These are phyloP conservation scores for Fistularia commersonii DNA, from an alignment of 2,797 vertebrate species.

Conservation along the genomic window DNA sequence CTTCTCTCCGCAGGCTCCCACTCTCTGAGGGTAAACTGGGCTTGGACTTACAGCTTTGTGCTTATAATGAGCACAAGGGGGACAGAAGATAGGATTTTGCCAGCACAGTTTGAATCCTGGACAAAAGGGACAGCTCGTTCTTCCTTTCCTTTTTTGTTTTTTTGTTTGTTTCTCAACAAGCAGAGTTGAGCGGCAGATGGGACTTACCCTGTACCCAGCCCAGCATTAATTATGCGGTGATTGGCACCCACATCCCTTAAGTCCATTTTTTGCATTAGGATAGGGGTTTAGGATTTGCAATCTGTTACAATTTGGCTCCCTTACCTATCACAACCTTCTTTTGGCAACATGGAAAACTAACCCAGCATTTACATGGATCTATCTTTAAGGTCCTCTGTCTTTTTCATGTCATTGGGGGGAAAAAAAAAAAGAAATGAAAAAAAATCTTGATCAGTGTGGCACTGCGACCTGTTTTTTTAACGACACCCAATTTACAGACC, in stretches of 20 bases:
- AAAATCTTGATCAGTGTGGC: constrained; percentile 44
- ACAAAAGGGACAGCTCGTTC: constrained; percentile 35
- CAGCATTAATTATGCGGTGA: constrained; percentile 57
- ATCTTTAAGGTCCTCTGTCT: constrained; percentile 38
- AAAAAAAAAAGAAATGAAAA: constrained; percentile 26
- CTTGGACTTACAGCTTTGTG: constrained; percentile 54
- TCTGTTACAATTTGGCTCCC: constrained; percentile 67
- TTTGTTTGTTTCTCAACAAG: constrained; percentile 39
- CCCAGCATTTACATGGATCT: constrained; percentile 29
- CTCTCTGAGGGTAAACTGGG: constrained; percentile 45
- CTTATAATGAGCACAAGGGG: constrained; percentile 67
- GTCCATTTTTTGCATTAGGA: constrained; percentile 45
- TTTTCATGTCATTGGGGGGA: constrained; percentile 2
- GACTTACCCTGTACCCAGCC: constrained; percentile 37
- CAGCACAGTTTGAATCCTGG: constrained; percentile 46
- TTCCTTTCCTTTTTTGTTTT: constrained; percentile 9
- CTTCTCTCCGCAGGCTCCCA: constrained; percentile 25
- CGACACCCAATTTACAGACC: constrained; percentile 55
- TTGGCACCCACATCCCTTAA: constrained; percentile 60
- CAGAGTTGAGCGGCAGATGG: constrained; percentile 62
- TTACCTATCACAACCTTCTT: constrained; percentile 25
- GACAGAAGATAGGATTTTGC: constrained; percentile 58
- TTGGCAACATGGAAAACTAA: constrained; percentile 47
- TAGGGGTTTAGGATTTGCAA: constrained; percentile 53
- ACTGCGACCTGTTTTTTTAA: constrained; percentile 38